phyloP scores from a whole-genome alignment of 1,140 invertebrate species.

The Drosophila ironensis region DNA sequence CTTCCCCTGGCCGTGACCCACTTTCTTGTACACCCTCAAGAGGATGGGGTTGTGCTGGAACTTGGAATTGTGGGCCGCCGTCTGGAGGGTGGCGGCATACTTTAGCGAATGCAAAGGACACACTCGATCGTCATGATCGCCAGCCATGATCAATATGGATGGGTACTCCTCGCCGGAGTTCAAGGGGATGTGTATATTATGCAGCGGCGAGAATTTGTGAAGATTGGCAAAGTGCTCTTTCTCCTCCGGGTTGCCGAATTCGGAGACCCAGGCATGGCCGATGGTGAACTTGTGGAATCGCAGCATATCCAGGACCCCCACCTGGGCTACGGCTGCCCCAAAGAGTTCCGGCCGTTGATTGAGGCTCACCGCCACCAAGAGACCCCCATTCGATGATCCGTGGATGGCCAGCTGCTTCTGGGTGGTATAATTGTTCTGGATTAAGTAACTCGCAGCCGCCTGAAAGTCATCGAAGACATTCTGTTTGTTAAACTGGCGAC shows the following conservation, averaged over 20 bases:
- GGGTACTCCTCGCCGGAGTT: conserved; percentile 89
- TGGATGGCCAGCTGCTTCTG: conserved; percentile 92
- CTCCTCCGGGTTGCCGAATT: conserved; percentile 96
- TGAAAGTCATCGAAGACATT: conserved; percentile 99
- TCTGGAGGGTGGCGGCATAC: conserved; percentile 95
- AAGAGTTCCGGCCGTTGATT: conserved; percentile 98
- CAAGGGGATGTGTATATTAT: conserved; percentile 91
- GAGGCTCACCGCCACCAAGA: conserved; percentile 95
- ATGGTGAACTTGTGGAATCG: conserved; percentile 99
- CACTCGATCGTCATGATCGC: conserved; percentile 99
- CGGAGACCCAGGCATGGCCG: conserved; percentile 97
- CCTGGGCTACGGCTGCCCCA: conserved; percentile 94
- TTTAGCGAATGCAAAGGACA: conserved; percentile 98
- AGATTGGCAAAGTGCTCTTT: conserved; percentile 93
- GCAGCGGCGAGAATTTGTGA: conserved; percentile 96
- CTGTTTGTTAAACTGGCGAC: conserved; percentile 95
- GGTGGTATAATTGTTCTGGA: conserved; percentile 91
- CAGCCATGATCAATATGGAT: conserved; percentile 93
- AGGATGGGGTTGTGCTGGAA: conserved; percentile 93
- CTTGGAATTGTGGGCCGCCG: conserved; percentile 85
- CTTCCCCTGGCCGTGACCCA: conserved; percentile 98
- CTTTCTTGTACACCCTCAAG: conserved; percentile 95
- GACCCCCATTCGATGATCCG: conserved; percentile 98
- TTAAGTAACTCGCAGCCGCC: conserved; percentile 94
- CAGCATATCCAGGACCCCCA: conserved; percentile 98